Conservation (phyloP, 2,888 invertebrate genomes). For the Zonitis immaculata region DNA sequence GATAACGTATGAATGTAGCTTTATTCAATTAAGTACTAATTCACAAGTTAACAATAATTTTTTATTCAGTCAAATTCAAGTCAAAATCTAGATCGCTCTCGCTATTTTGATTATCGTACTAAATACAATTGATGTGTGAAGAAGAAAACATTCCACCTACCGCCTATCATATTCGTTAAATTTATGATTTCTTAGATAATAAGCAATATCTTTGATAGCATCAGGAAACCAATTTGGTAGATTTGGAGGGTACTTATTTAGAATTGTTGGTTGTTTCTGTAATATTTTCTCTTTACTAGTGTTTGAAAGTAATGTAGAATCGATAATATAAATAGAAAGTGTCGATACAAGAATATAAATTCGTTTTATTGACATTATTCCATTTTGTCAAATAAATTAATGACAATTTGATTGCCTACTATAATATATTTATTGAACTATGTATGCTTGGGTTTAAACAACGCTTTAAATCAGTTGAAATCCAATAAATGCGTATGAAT, state of each 20-base stretch:
- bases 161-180: slow-evolving; percentile 59
- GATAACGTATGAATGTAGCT: too few species aligned
- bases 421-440: slow-evolving; percentile 1
- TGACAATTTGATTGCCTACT: slow-evolving; percentile 1
- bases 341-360: neutral
- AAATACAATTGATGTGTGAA: too few species aligned
- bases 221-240: slow-evolving; percentile 43
- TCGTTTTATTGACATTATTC: slow-evolving; percentile 10
- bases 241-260: neutral
- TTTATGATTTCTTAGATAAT: slow-evolving; percentile 59
- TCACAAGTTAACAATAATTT: too few species aligned
- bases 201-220: slow-evolving; percentile 56
- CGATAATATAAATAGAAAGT: neutral
- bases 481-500: neutral
- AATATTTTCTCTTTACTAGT: neutral
- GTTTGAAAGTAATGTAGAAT: slow-evolving; percentile 5
- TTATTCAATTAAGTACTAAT: too few species aligned
- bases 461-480: neutral
- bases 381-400: slow-evolving; percentile 1
- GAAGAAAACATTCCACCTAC: neutral
- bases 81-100: too few species aligned
- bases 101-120: too few species aligned
- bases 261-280: too few species aligned
- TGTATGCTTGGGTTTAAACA: neutral
- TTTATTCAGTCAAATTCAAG: too few species aligned